Conservation (phyloP, 37 sponge, comb jelly and placozoan genomes). For the Beroe forskalii region DNA sequence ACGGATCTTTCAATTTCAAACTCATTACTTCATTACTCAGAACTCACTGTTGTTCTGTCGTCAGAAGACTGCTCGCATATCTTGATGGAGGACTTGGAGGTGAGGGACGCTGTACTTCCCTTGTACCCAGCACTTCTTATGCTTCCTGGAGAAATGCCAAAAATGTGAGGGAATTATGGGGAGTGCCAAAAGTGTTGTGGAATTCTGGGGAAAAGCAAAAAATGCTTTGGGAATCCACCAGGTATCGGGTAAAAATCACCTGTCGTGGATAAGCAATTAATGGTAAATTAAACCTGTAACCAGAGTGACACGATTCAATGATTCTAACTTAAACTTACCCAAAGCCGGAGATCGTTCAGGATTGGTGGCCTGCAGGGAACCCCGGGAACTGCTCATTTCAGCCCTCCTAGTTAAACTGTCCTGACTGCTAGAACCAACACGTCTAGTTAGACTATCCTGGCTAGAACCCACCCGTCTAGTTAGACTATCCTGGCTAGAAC, state of each 20-base stretch:
- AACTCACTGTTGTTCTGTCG: background rate
- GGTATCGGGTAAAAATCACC: too few relatives aligned
- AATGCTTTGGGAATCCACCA: too few relatives aligned
- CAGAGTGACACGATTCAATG: too few relatives aligned
- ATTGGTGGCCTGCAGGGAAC: background rate
- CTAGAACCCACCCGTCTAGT: background rate
- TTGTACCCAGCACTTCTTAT: background rate
- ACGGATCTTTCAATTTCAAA: too few relatives aligned
- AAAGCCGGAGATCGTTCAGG: background rate
- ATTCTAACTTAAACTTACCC: too few relatives aligned
- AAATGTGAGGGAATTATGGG: too few relatives aligned
- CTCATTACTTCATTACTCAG: background rate
- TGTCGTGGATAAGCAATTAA: too few relatives aligned
- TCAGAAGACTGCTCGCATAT: background rate
- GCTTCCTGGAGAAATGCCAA: too few relatives aligned
- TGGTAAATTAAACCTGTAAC: too few relatives aligned
- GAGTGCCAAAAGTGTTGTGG: too few relatives aligned
- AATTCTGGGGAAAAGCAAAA: too few relatives aligned
- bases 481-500: conserved; percentile 10
- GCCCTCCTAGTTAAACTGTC: background rate
- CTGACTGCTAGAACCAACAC: background rate
- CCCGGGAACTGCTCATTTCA: background rate
- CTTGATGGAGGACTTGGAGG: conserved; percentile 5
- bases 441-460: background rate
- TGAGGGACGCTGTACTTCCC: conserved; percentile 31